These are phyloP conservation scores for Ianthella basta DNA, from an alignment of 37 sponge, comb jelly and placozoan genomes.

Conservation along the genomic window DNA sequence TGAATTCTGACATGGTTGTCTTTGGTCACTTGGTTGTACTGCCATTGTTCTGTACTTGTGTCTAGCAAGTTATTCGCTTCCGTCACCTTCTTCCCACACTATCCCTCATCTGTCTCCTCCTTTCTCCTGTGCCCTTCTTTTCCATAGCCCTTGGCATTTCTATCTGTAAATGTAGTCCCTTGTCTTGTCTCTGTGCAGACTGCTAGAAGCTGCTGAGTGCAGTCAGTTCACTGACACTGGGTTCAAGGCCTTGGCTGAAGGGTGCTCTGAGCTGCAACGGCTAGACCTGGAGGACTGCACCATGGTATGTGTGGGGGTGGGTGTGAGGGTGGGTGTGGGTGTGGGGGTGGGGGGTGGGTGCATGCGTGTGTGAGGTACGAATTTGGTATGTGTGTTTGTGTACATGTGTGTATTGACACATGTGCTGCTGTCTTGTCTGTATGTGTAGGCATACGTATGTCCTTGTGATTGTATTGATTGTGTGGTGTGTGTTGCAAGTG, in stretches of 20 bases:
- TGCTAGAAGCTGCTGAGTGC: constrained; percentile 69
- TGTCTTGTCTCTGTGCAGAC: not conserved
- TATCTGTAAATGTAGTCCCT: not conserved
- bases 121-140: not conserved
- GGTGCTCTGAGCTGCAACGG: constrained; percentile 55
- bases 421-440: not conserved
- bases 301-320: constrained; percentile 50
- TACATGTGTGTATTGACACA: not conserved
- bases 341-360: not conserved
- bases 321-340: constrained; percentile 13
- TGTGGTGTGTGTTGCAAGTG: not conserved
- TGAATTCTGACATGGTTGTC: no score
- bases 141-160: not conserved
- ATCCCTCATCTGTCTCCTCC: no score
- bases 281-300: constrained; percentile 85
- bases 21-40: no score
- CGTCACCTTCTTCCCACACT: no score
- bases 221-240: constrained; percentile 75
- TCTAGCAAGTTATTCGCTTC: no score
- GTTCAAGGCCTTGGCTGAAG: constrained; percentile 70
- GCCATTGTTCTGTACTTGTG: no score
- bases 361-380: no score
- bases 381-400: constrained; percentile 26
- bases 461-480: not conserved
- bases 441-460: not conserved